Evolutionary conservation across 2,113 vertebrate genomes (phyloP), one percentile per base, ranked within the genome.

Genomic region (Psettodes erumei): DNA sequence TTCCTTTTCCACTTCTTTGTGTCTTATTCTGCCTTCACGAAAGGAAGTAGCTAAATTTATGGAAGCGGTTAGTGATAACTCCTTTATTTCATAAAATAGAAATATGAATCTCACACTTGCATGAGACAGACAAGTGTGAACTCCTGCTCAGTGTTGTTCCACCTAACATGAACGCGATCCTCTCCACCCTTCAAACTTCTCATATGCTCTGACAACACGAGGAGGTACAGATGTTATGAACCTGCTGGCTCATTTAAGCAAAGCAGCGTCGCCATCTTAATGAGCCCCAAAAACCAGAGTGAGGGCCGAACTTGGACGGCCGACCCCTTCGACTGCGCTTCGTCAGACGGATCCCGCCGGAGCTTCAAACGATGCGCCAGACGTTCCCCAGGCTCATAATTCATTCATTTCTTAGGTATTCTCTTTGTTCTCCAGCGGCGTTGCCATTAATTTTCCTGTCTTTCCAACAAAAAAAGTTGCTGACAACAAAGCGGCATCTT

Each of bases 321-420:
- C 51, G 35, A 30, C 27, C 28, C 33, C 33, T 42, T 83, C 62
- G 54, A 77, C 45, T 72, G 42, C 18, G 18, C 47, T 68, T 62
- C 43, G 66, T 84, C 65, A 75, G 75, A 71, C 21, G 77, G 60
- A 87, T 50, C 55, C 23, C 28, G 38, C 72, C 50, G 69, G 50
- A 87, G 79, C 82, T 86, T 85, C 77, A 89, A 87, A 82, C 77
- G 43, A 33, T 7, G 33, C 28, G 27, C 51, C 65, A 84, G 66
- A 85, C 82, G 66, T 48, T 77, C 67, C 61, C 61, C 51, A 15
- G 45, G 64, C 79, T 87, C 71, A 83, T 84, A 71, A 82, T 83
- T 80, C 51, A 81, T 87, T 81, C 53, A 82, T 87, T 79, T 79
- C 67, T 85, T 59, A 79, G 72, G 70, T 77, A 82, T 88, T 84